Evolutionary conservation across 2,113 vertebrate species (phyloP).

Genomic region (Promerops cafer): DNA sequence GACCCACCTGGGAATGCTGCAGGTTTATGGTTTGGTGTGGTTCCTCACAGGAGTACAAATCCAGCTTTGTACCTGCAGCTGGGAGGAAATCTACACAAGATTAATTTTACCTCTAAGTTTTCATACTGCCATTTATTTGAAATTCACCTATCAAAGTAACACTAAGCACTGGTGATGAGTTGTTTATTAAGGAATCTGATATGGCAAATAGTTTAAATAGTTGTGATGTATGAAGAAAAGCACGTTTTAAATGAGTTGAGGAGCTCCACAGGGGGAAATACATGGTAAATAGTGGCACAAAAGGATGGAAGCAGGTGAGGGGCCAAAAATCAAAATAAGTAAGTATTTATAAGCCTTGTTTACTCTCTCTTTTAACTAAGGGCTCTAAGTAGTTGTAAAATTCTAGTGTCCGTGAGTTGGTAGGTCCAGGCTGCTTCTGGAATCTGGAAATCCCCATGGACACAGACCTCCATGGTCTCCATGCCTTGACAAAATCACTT

Average conservation of each 20-base stretch:
- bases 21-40: background rate
- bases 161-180: background rate
- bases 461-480: background rate
- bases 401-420: accelerated
- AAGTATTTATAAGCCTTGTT: background rate
- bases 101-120: background rate
- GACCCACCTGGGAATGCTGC: background rate
- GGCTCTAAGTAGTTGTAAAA: background rate
- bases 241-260: background rate
- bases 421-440: background rate
- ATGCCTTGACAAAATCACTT: background rate
- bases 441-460: background rate
- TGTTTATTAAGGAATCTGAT: background rate
- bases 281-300: background rate
- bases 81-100: background rate
- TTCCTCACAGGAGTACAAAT: background rate
- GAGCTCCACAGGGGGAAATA: background rate
- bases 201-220: background rate
- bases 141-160: background rate
- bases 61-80: background rate
- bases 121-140: background rate
- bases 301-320: background rate
- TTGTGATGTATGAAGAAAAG: background rate
- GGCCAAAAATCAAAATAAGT: background rate
- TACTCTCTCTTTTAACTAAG: background rate